Conservation (phyloP, 2,113 vertebrate species). For the Saguinus imperator region DNA sequence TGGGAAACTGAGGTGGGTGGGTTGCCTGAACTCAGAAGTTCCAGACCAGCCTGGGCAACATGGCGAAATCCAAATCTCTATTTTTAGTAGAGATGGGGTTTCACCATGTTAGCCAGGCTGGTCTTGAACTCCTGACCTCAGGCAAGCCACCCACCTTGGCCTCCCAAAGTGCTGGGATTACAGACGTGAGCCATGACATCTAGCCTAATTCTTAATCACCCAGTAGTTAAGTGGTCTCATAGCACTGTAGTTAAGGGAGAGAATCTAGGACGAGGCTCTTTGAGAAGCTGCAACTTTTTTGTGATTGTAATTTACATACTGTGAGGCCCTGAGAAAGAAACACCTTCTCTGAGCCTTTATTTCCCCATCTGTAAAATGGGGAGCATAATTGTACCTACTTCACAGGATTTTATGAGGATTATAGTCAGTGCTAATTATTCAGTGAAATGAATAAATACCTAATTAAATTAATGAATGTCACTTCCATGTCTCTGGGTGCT, state of each 20-base stretch:
- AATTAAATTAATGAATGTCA: background rate
- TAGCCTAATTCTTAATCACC: background rate
- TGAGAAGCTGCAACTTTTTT: background rate
- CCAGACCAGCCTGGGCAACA: background rate
- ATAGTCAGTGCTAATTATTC: background rate
- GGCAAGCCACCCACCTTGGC: too few species aligned
- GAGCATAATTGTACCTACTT: background rate
- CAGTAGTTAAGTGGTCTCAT: background rate
- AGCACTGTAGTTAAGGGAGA: background rate
- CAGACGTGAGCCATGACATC: too few species aligned
- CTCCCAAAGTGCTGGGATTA: too few species aligned
- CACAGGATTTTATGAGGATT: background rate
- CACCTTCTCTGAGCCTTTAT: background rate
- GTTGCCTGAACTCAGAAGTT: background rate
- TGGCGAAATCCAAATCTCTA: background rate
- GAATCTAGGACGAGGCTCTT: background rate
- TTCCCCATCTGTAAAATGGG: background rate
- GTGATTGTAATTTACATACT: background rate
- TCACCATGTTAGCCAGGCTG: too few species aligned
- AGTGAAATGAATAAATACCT: background rate
- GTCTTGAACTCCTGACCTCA: too few species aligned
- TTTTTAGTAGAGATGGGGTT: too few species aligned
- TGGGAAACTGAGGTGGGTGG: background rate
- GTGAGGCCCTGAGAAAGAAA: background rate
- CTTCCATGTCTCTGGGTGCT: background rate